A percentile compares a stretch with the other conserved stretches of the same genome.
These are phyloP conservation scores for Plectropomus leopardus DNA, from an alignment of 2,113 vertebrate species.

Conservation along the genomic window DNA sequence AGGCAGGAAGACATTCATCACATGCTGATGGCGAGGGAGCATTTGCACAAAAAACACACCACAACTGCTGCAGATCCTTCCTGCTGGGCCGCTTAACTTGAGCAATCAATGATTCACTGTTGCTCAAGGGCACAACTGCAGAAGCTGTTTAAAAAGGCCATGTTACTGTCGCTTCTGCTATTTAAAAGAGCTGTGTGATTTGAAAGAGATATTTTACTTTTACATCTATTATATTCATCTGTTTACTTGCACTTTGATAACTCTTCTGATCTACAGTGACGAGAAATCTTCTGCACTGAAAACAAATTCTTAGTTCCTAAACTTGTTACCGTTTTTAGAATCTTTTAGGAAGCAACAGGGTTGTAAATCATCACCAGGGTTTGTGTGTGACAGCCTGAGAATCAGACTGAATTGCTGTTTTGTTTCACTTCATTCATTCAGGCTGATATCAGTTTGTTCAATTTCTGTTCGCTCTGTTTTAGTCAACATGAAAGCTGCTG, in stretches of 20 bases:
- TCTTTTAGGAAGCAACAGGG: too few relatives aligned
- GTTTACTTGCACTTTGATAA: not conserved
- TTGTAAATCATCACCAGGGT: too few relatives aligned
- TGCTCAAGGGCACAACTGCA: constrained; percentile 32
- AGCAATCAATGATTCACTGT: constrained; percentile 17
- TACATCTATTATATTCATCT: not conserved
- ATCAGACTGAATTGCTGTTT: too few relatives aligned
- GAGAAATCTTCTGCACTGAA: not conserved
- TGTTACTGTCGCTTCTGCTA: constrained; percentile 7
- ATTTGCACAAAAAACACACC: constrained; percentile 11
- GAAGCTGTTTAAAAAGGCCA: not conserved
- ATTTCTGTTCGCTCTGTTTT: too few relatives aligned
- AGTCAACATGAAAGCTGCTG: too few relatives aligned
- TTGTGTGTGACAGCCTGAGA: too few relatives aligned
- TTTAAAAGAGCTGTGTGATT: not conserved
- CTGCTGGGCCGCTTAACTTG: constrained; percentile 6
- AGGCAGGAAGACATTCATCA: constrained; percentile 27
- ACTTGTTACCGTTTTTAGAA: too few relatives aligned
- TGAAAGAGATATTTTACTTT: not conserved
- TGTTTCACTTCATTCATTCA: too few relatives aligned
- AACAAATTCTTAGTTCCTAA: too few relatives aligned
- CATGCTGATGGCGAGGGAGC: not conserved
- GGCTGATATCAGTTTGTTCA: too few relatives aligned
- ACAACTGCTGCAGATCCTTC: constrained; percentile 11
- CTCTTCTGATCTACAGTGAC: not conserved